phyloP scores from a whole-genome alignment of 1,140 invertebrate genomes.

The Bombus balteatus region DNA sequence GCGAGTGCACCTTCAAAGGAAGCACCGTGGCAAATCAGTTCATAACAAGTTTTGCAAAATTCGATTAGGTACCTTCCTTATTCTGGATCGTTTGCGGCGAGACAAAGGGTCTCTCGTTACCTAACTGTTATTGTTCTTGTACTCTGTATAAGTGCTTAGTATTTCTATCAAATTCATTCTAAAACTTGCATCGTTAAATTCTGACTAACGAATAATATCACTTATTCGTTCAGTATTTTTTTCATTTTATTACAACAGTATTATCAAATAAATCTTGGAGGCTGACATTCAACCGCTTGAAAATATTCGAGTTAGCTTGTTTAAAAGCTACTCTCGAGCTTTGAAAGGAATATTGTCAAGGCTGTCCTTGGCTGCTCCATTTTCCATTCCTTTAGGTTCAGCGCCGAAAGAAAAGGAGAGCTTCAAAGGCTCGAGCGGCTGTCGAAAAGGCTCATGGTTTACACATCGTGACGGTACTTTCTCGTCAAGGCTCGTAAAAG shows the following conservation, averaged over 20 bases:
- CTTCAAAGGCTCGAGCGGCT: slow-evolving; percentile 58
- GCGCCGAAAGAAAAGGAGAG: slow-evolving; percentile 37
- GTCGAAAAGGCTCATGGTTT: slow-evolving; percentile 77
- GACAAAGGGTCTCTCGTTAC: slow-evolving; percentile 21
- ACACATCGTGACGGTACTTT: slow-evolving; percentile 74
- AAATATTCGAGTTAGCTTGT: background rate
- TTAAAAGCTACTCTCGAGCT: slow-evolving; percentile 39
- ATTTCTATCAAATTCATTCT: background rate
- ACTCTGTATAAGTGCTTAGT: slow-evolving; percentile 16
- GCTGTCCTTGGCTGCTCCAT: slow-evolving; percentile 27
- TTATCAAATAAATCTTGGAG: background rate
- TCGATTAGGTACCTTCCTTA: slow-evolving; percentile 70
- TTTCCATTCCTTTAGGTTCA: slow-evolving; percentile 31
- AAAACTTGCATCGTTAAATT: background rate
- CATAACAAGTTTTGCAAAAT: slow-evolving; percentile 76
- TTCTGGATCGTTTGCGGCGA: slow-evolving; percentile 50
- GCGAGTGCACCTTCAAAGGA: slow-evolving; percentile 54
- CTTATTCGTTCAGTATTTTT: background rate
- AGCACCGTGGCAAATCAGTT: slow-evolving; percentile 55
- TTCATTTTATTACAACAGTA: background rate
- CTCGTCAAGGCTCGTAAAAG: slow-evolving; percentile 75
- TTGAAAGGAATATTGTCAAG: slow-evolving; percentile 74
- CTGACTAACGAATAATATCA: background rate
- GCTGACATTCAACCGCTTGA: background rate
- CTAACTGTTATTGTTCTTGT: slow-evolving; percentile 17